phyloP scores from a whole-genome alignment of 1,140 invertebrate species.

The Drosophila santomea region DNA sequence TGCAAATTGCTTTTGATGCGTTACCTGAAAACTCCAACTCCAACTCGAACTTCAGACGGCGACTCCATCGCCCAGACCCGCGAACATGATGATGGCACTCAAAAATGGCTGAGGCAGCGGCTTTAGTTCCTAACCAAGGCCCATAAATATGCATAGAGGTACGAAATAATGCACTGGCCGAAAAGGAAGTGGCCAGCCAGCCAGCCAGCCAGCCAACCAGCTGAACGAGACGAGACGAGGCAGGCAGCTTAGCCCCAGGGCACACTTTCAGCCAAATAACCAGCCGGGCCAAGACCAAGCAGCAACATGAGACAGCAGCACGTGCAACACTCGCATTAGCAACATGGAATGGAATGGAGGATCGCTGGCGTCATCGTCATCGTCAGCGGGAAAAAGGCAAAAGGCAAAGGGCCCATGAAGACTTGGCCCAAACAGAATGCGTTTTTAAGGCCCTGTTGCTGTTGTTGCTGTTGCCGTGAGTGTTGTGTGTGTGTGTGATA shows the following conservation, averaged over 20 bases:
- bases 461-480: neutral
- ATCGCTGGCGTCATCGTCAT: conserved; percentile 63
- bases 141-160: conserved; percentile 80
- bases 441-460: conserved; percentile 60
- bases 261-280: conserved; percentile 62
- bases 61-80: conserved; percentile 5
- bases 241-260: conserved; percentile 72
- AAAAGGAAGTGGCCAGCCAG: conserved; percentile 58
- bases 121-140: conserved; percentile 17
- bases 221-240: conserved; percentile 18
- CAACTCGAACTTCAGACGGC: neutral
- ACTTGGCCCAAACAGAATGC: conserved; percentile 66
- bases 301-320: conserved; percentile 59
- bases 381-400: conserved; percentile 7
- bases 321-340: conserved; percentile 62
- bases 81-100: conserved; percentile 74
- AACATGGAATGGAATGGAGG: conserved; percentile 49
- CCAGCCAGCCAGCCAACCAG: neutral
- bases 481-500: conserved; percentile 60
- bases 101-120: conserved; percentile 71
- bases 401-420: conserved; percentile 8
- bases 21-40: conserved; percentile 47
- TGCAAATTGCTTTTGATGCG: conserved; percentile 83
- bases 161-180: conserved; percentile 53
- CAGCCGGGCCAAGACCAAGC: conserved; percentile 20